Conservation (phyloP, 2,113 vertebrate genomes). For the Bagarius yarrelli region DNA sequence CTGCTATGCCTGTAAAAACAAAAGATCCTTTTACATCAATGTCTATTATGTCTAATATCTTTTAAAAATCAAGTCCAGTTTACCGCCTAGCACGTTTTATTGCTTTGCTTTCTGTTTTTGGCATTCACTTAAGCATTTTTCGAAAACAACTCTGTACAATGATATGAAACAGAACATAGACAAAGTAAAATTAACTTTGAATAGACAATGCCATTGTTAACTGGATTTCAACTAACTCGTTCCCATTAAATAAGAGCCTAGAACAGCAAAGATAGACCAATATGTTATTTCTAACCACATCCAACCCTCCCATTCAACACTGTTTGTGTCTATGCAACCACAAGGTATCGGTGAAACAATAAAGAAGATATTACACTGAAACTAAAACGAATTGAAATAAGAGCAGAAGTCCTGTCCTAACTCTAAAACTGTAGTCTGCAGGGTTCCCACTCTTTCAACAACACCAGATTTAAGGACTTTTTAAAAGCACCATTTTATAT, state of each 20-base stretch:
- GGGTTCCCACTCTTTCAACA: background rate
- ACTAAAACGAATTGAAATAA: constrained; percentile 22
- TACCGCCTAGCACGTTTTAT: too few relatives aligned
- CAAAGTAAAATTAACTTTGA: constrained; percentile 7
- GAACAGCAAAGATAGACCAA: background rate
- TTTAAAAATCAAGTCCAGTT: too few relatives aligned
- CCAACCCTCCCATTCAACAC: constrained; percentile 19
- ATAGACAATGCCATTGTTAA: background rate
- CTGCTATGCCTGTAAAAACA: too few relatives aligned
- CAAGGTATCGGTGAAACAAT: background rate
- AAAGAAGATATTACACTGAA: constrained; percentile 34
- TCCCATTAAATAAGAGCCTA: background rate
- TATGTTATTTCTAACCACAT: constrained; percentile 13
- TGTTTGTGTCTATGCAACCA: constrained; percentile 2
- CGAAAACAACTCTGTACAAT: background rate
- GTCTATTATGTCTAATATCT: too few relatives aligned
- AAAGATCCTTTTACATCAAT: too few relatives aligned
- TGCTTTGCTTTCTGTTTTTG: too few relatives aligned
- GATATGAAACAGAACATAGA: background rate
- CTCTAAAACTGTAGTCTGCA: background rate
- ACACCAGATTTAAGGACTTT: background rate
- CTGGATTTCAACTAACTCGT: background rate
- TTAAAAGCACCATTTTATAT: background rate
- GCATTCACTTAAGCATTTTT: too few relatives aligned
- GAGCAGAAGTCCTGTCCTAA: background rate